A percentile compares a stretch with the other conserved stretches of the same genome.
These are phyloP conservation scores for Penelope pileata DNA, from an alignment of 2,113 vertebrate genomes.

Conservation along the genomic window DNA sequence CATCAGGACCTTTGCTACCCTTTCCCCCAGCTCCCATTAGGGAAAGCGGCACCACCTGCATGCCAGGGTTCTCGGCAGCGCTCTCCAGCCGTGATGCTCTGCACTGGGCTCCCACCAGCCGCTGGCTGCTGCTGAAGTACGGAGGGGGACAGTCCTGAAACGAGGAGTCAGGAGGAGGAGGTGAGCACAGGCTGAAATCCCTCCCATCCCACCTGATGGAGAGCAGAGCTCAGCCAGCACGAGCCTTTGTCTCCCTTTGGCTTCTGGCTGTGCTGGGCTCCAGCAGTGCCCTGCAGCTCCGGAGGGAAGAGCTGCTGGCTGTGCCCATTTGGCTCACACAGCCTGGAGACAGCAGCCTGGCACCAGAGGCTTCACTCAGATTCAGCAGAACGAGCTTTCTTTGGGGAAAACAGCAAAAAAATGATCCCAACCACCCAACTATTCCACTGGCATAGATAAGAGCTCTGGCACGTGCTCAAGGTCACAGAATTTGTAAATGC, in stretches of 20 bases:
- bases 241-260: neutral
- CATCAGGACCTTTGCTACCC: neutral
- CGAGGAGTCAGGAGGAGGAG: neutral
- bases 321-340: neutral
- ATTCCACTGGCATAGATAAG: neutral
- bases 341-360: too few relatives aligned
- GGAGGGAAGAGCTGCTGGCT: neutral
- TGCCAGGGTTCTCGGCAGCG: neutral
- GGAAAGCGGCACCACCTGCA: neutral
- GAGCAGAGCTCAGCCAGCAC: neutral
- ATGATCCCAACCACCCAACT: neutral
- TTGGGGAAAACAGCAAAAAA: neutral
- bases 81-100: conserved; percentile 2
- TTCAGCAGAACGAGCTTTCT: neutral
- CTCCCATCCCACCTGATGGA: accelerated
- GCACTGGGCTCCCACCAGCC: conserved; percentile 65
- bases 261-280: neutral
- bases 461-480: neutral
- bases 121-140: conserved; percentile 84
- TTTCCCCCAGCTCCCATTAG: neutral
- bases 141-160: conserved; percentile 74
- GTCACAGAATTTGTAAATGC: neutral
- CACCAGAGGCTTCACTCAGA: neutral
- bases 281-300: neutral
- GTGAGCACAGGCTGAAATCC: neutral